phyloP scores from a whole-genome alignment of 2,888 invertebrate species.

The Campoplex nolae region DNA sequence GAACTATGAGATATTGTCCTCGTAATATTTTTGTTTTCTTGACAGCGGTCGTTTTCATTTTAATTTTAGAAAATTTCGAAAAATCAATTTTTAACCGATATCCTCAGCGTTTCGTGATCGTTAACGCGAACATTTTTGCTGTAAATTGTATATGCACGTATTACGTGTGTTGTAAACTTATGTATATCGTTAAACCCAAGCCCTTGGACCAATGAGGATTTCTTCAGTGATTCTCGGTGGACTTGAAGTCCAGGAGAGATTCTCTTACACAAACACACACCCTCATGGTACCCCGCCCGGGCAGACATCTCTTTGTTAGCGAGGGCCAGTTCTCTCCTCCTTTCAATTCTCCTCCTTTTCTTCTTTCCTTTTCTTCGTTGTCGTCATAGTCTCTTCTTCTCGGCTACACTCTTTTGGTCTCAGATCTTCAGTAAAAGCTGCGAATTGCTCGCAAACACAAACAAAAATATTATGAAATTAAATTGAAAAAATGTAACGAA shows the following conservation, averaged over 20 bases:
- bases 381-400: conserved; percentile 59
- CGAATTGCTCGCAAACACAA: conserved; percentile 65
- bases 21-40: conserved; percentile 26
- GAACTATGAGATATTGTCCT: conserved; percentile 47
- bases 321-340: conserved; percentile 80
- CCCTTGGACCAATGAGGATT: conserved; percentile 48
- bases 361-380: conserved; percentile 51
- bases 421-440: conserved; percentile 71
- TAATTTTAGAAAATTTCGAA: background rate
- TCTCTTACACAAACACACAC: conserved; percentile 74
- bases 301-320: conserved; percentile 83
- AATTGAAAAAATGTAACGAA: too few relatives aligned
- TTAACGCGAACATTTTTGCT: conserved; percentile 30
- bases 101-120: conserved; percentile 7
- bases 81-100: background rate
- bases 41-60: background rate
- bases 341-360: conserved; percentile 45
- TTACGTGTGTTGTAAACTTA: conserved; percentile 27
- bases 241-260: conserved; percentile 39
- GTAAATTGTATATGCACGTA: conserved; percentile 44
- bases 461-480: conserved; percentile 11
- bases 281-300: conserved; percentile 75
- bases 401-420: conserved; percentile 48
- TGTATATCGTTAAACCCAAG: conserved; percentile 17
- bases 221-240: conserved; percentile 53